Percentiles rank a stretch among this genome's conserved stretches.
Evolutionary conservation across 92 coral and sea anemone genomes (phyloP).

Genomic region (Porites rus): DNA sequence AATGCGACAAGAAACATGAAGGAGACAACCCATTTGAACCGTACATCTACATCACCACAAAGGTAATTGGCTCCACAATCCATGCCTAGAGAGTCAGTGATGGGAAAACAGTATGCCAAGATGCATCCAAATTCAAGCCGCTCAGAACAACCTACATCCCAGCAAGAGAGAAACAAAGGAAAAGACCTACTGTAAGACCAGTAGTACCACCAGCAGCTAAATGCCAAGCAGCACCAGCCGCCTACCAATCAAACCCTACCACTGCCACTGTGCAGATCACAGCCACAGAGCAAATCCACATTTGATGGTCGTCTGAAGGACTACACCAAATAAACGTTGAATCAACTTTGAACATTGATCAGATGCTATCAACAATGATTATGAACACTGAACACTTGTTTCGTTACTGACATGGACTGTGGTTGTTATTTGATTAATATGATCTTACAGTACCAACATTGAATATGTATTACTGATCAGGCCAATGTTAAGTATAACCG

Average conservation of each 20-base stretch:
- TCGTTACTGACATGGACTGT: constrained; percentile 11
- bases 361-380: constrained; percentile 24
- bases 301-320: constrained; percentile 41
- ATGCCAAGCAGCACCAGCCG: constrained; percentile 26
- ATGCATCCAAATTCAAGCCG: constrained; percentile 67
- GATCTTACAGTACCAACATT: neutral
- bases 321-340: constrained; percentile 18
- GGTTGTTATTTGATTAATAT: neutral
- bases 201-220: constrained; percentile 3
- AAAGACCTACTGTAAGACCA: constrained; percentile 8
- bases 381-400: constrained; percentile 34
- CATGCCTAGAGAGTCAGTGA: constrained; percentile 35
- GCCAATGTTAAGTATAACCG: constrained; percentile 3
- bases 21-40: constrained; percentile 64
- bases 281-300: constrained; percentile 32
- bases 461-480: constrained; percentile 11
- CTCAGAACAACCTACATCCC: constrained; percentile 26
- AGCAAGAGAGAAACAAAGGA: constrained; percentile 24
- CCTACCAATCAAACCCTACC: neutral
- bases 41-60: constrained; percentile 34
- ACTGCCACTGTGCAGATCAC: constrained; percentile 38
- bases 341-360: constrained; percentile 17
- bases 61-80: constrained; percentile 17
- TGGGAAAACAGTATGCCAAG: constrained; percentile 55
- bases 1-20: constrained; percentile 49